Percentiles rank a stretch among this genome's conserved stretches.
phyloP scores from a whole-genome alignment of 2,113 vertebrate genomes.

The Pagrus major region DNA sequence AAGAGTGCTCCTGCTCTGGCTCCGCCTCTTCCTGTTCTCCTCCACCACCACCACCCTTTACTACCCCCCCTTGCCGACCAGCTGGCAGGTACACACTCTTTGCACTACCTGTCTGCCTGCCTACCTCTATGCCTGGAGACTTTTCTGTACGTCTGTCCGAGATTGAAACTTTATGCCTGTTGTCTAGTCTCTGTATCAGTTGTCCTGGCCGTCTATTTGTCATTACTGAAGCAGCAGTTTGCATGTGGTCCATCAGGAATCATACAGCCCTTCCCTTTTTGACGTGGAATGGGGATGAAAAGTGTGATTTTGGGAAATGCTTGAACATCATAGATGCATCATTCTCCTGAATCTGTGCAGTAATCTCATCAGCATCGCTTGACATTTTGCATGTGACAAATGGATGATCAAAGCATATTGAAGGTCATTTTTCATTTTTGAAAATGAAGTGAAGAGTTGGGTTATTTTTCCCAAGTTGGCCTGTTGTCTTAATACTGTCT shows the following conservation, averaged over 20 bases:
- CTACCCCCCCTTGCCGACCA: slow-evolving; percentile 99
- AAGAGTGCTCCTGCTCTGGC: slow-evolving; percentile 99
- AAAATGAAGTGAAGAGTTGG: background rate
- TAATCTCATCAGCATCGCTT: background rate
- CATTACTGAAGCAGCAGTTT: slow-evolving; percentile 5
- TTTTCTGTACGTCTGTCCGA: slow-evolving; percentile 9
- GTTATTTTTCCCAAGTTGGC: background rate
- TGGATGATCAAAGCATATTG: background rate
- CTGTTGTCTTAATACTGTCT: background rate
- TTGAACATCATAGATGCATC: background rate
- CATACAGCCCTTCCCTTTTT: background rate
- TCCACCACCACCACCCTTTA: slow-evolving; percentile 92
- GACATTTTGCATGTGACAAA: slow-evolving; percentile 19
- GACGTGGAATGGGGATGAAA: background rate
- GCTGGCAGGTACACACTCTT: slow-evolving; percentile 99
- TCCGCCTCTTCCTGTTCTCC: slow-evolving; percentile 90
- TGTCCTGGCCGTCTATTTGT: background rate
- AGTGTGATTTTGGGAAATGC: background rate
- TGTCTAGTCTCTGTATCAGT: background rate
- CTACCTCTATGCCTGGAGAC: slow-evolving; percentile 57
- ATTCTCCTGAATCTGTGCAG: background rate
- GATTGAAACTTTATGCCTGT: slow-evolving; percentile 9
- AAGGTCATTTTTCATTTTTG: background rate
- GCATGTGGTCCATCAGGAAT: slow-evolving; percentile 8
- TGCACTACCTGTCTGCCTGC: slow-evolving; percentile 86